phyloP scores from a whole-genome alignment of 2,888 invertebrate genomes.

The Metacarcinus magister region DNA sequence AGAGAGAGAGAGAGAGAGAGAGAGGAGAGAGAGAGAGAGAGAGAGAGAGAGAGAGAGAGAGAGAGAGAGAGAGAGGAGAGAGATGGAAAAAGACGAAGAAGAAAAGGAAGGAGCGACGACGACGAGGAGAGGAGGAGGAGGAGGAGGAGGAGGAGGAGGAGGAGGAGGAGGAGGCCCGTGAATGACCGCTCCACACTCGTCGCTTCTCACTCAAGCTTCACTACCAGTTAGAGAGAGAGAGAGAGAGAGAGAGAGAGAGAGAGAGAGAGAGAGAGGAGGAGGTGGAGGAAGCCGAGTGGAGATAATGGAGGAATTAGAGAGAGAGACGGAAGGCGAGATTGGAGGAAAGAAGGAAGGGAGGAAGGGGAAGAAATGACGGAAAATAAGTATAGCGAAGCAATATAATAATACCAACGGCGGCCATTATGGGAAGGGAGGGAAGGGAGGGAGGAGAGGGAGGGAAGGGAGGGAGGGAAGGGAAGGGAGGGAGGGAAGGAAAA shows the following conservation, averaged over 20 bases:
- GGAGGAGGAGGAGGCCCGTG: constrained; percentile 26
- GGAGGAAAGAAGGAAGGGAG: too few relatives aligned
- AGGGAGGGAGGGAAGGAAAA: neutral
- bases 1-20: neutral
- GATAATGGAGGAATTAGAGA: neutral
- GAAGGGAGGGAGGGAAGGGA: neutral
- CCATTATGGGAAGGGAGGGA: neutral
- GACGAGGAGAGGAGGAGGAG: neutral
- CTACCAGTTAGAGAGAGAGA: neutral
- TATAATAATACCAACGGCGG: neutral
- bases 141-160: neutral
- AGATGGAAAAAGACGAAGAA: too few relatives aligned
- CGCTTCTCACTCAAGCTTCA: constrained; percentile 12
- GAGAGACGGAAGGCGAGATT: neutral
- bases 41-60: neutral
- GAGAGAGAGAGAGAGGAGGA: neutral
- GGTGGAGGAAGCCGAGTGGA: neutral
- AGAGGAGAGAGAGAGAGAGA: neutral
- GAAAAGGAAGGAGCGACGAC: too few relatives aligned
- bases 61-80: too few relatives aligned
- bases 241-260: constrained; percentile 30
- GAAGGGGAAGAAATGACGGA: neutral
- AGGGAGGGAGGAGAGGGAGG: neutral
- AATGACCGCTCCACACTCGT: neutral
- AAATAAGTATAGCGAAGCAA: neutral